Evolutionary conservation across 2,113 vertebrate species (phyloP), one percentile per base, ranked within the genome.

Genomic region (Ginglymostoma cirratum): DNA sequence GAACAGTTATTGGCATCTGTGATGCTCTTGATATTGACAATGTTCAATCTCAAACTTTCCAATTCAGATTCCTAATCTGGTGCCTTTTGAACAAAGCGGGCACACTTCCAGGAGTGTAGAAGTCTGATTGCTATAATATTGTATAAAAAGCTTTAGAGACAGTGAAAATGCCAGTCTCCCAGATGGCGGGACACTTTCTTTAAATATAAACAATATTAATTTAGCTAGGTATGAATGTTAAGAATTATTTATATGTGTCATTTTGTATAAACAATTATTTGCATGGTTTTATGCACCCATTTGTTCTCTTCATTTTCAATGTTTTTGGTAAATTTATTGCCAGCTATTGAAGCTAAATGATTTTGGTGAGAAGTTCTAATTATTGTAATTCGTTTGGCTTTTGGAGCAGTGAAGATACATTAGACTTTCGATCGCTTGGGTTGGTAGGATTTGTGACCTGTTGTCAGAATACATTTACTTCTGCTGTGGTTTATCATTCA

Each of bases 401-500:
- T 94, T 70, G 4, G 38, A 94, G 21, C 23, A 69, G 42, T 45
- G 5, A 69, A 94, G 10, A 45, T 38, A 94, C n/a, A 42, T 30
- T 94, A 42, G n/a, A 70, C 61, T 94, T 42, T 70, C 92, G 67
- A 27, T 69, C 19, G 12, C 38, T 70, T 94, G 19, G 66, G 34
- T 38, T 45, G 42, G 6, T 66, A 24, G 89, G 92, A 42, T 69
- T 67, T 94, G n/a, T 69, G 92, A 94, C 34, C 21, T 24, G 21
- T 94, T 67, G 10, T 92, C 87, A 65, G 61, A 65, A 70, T 70
- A 69, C 19, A 70, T 94, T 23, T 38, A 94, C 92, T 94, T 94
- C 66, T 24, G 92, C 61, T 94, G 92, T 94, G 92, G 66, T 94
- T 94, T 70, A 23, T 45, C 23, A 94, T 45, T 70, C 21, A 94